Conservation (phyloP, 1,140 invertebrate species). For the Yoshiicerus persimilis region DNA sequence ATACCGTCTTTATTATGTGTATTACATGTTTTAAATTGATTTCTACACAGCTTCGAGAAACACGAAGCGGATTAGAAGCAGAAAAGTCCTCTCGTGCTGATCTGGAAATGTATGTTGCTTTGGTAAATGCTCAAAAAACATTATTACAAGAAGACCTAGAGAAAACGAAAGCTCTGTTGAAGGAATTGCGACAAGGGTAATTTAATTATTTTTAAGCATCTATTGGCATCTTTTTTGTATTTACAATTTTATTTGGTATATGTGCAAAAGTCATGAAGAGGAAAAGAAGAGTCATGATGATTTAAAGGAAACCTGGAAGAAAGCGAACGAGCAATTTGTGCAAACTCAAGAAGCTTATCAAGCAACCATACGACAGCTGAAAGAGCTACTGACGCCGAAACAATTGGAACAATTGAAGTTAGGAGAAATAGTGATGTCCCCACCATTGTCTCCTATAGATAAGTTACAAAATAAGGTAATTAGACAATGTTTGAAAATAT, state of each 20-base stretch:
- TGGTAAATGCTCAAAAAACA: slow-evolving; percentile 60
- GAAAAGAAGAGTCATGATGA: slow-evolving; percentile 57
- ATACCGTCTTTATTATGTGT: no score
- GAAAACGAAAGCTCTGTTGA: slow-evolving; percentile 51
- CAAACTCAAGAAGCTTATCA: slow-evolving; percentile 59
- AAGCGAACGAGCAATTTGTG: slow-evolving; percentile 61
- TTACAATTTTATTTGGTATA: no score
- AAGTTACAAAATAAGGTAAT: not conserved
- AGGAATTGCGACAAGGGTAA: slow-evolving; percentile 42
- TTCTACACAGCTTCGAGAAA: slow-evolving; percentile 50
- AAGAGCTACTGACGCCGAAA: slow-evolving; percentile 55
- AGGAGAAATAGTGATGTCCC: slow-evolving; percentile 15
- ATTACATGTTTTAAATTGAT: no score
- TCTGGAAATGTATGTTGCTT: slow-evolving; percentile 61
- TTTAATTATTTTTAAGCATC: not conserved
- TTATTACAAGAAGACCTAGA: slow-evolving; percentile 59
- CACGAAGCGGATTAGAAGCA: slow-evolving; percentile 52
- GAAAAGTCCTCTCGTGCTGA: slow-evolving; percentile 56
- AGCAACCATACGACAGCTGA: slow-evolving; percentile 57
- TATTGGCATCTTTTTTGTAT: no score
- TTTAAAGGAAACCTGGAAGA: slow-evolving; percentile 60
- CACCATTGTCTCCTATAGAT: not conserved
- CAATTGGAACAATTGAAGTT: slow-evolving; percentile 52
- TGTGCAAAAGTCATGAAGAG: slow-evolving; percentile 52
- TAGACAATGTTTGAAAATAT: no score